phyloP scores from a whole-genome alignment of 1,140 invertebrate species.

The Ceratosolen fusciceps region DNA sequence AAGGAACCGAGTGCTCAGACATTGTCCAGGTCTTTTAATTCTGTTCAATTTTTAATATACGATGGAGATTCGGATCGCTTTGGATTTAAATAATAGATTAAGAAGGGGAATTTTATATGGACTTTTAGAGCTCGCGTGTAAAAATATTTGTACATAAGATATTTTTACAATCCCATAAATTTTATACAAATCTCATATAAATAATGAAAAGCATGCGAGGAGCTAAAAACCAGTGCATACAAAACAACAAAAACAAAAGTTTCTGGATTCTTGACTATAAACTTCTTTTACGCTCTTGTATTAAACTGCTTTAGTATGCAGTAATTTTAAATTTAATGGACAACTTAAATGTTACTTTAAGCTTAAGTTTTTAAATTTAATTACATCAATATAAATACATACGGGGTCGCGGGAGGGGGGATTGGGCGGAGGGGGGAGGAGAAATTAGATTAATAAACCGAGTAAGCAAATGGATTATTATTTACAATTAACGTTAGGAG shows the following conservation, averaged over 20 bases:
- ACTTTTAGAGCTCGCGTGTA: background rate
- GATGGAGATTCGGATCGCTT: background rate
- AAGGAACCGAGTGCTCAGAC: too few relatives aligned
- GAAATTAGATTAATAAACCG: too few relatives aligned
- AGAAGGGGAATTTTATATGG: conserved; percentile 7
- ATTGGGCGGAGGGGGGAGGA: too few relatives aligned
- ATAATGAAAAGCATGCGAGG: conserved; percentile 22
- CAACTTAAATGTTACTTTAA: conserved; percentile 3
- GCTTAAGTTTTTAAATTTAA: background rate
- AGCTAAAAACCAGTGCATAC: conserved; percentile 11
- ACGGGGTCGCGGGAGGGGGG: too few relatives aligned
- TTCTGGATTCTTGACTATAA: conserved; percentile 11
- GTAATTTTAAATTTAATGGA: conserved; percentile 21
- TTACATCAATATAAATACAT: background rate
- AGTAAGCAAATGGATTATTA: too few relatives aligned
- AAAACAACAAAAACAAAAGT: conserved; percentile 14
- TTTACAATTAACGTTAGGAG: too few relatives aligned
- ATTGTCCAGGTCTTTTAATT: background rate
- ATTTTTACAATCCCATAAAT: conserved; percentile 23
- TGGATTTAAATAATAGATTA: background rate
- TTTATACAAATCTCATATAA: conserved; percentile 16
- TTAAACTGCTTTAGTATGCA: conserved; percentile 19
- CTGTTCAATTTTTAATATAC: background rate
- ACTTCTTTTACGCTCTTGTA: conserved; percentile 20
- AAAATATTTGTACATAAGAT: conserved; percentile 19